Evolutionary conservation across 1,140 invertebrate species (phyloP), one percentile per base, ranked within the genome.

Genomic region (Rhagoletis zephyria): DNA sequence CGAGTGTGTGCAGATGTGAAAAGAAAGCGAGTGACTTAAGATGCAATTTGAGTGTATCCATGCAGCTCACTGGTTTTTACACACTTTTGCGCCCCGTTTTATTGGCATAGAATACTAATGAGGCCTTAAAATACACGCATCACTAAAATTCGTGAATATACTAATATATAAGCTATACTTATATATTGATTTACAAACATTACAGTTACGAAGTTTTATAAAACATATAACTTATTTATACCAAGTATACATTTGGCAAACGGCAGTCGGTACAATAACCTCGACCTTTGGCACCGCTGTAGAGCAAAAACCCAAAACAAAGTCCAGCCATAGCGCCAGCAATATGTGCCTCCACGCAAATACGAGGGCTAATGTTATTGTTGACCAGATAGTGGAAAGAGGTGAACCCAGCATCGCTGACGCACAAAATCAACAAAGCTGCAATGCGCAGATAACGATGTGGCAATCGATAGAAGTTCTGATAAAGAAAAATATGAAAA

Each of bases 301-400:
- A 96, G 2, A 97, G 93, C 4, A 97, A 93, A 59, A 98, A 95
- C 1, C 97, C 97, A n/a, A 97, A 90, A 2, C 97, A 94, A 0
- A 98, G 93, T 1, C 97, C 97, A 3, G 95, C 95, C 1, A 96
- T 89, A 0, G 96, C 97, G 9, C 97, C 97, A 40, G 96, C 95
- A 42, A 96, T 93, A 90, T 98, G 94, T 0, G 97, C 97, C 6
- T 96, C 95, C 95, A 97, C 97, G 60, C 96, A 95, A 56, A 96
- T 95, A 19, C 94, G 92, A 0, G 94, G 94, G 88, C 91, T 93
- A 89, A 85, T 90, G 93, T 90, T 94, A 90, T 93, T 94, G 91
- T 93, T 91, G n/a, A 94, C 85, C 87, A 91, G 93, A 88, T 90
- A 89, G 77, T 92, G 91, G 77, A 89, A 90, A 30, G 61, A 81